Evolutionary conservation across 1,140 invertebrate genomes (phyloP), one percentile per base, ranked within the genome.

Genomic region (Papilio machaon): DNA sequence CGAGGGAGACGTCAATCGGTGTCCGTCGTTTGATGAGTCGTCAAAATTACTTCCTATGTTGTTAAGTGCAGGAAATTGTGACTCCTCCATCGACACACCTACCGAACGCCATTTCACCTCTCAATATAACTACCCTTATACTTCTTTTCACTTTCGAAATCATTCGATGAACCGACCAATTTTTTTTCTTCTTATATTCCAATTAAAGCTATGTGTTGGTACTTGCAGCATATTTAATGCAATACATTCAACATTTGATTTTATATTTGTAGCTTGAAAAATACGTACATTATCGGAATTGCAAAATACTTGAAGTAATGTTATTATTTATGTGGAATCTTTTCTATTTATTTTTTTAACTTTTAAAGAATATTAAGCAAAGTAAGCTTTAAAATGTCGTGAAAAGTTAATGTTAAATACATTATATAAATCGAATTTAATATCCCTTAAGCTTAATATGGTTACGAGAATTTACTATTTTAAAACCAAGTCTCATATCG

Each of bases 21-120:
- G 91, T 90, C 92, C 86, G 89, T 86, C 90, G 89, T 94, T 94
- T 94, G 93, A 94, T 93, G 93, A 94, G 85, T 93, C 91, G 89
- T 92, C 93, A 94, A 92, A 92, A 94, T 94, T 93, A 87, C 93
- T 94, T 94, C 93, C 93, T 92, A 91, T 85, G 89, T 91, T 92
- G 90, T 94, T 94, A 94, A 94, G 93, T 93, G 93, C 93, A 94
- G 93, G 93, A 94, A 94, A 94, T 94, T 94, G 93, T 92, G 90
- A 92, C 90, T 92, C 86, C 91, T 91, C 87, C 84, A 88, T 90
- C 90, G 91, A 87, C 91, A 92, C 92, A 91, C 93, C 93, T 91
- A 85, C 86, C 87, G 85, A 90, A 89, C 81, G 86, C 83, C 90
- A 90, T 88, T 91, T 87, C 67, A 78, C 82, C 77, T 79, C 46